phyloP scores from a whole-genome alignment of 2,113 vertebrate species.

The Chiloscyllium plagiosum region DNA sequence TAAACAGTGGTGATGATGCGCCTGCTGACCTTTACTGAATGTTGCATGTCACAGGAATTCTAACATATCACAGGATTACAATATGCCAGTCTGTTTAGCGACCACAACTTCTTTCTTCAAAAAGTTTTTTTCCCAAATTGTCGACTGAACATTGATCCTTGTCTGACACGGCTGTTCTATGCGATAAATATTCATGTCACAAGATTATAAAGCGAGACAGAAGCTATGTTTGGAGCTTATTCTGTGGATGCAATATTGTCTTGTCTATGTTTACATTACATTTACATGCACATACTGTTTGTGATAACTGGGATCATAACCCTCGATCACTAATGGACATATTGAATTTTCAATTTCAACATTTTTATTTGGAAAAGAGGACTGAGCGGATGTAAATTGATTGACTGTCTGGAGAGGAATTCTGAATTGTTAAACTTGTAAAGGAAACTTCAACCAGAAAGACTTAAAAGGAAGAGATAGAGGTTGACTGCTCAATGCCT shows the following conservation, averaged over 20 bases:
- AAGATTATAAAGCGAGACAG: neutral
- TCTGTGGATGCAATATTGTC: neutral
- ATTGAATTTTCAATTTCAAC: no score
- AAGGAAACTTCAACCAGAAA: no score
- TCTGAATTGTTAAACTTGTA: no score
- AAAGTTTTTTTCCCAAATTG: neutral
- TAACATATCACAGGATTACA: neutral
- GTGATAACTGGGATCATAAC: neutral
- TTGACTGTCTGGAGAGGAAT: no score
- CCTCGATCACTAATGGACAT: no score
- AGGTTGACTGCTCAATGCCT: no score
- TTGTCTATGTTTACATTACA: neutral
- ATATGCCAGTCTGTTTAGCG: conserved; percentile 3
- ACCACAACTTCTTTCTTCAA: neutral
- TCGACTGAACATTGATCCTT: neutral
- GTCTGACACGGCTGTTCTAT: neutral
- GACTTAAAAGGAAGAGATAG: no score
- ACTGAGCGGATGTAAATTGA: no score
- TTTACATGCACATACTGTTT: neutral
- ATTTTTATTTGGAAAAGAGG: no score
- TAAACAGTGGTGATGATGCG: neutral
- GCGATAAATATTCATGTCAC: neutral
- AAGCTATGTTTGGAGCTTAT: neutral
- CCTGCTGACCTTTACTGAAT: conserved; percentile 28
- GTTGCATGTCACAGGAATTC: conserved; percentile 8